Evolutionary conservation across 2,888 invertebrate species (phyloP).

Genomic region (Cabera pusaria): DNA sequence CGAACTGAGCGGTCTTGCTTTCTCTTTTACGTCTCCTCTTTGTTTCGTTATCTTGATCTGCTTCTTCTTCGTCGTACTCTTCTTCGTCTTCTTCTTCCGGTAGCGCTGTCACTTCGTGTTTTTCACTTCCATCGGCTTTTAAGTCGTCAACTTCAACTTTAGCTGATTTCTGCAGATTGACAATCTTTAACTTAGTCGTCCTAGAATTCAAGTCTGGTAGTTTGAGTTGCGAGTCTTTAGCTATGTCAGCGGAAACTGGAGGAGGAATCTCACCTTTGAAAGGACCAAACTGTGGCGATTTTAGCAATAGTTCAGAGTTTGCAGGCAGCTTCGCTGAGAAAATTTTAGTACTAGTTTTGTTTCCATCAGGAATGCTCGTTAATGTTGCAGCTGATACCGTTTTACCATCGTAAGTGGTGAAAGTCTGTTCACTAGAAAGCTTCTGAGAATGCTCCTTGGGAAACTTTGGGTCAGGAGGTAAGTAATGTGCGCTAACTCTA

Average conservation of each 20-base stretch:
- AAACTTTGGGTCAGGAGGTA: slow-evolving; percentile 85
- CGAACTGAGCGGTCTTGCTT: slow-evolving; percentile 58
- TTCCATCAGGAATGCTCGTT: slow-evolving; percentile 79
- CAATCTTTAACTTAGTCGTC: slow-evolving; percentile 65
- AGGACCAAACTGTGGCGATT: slow-evolving; percentile 89
- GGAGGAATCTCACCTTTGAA: slow-evolving; percentile 89
- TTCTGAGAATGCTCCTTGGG: slow-evolving; percentile 76
- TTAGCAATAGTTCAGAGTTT: slow-evolving; percentile 83
- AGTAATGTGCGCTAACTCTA: slow-evolving; percentile 87
- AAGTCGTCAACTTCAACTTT: slow-evolving; percentile 45
- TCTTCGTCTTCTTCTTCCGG: slow-evolving; percentile 35
- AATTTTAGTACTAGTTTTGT: slow-evolving; percentile 55
- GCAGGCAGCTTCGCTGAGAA: slow-evolving; percentile 72
- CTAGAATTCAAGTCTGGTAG: slow-evolving; percentile 14
- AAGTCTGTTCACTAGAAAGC: slow-evolving; percentile 67
- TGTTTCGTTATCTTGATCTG: slow-evolving; percentile 34
- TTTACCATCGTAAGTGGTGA: slow-evolving; percentile 90
- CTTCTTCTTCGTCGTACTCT: slow-evolving; percentile 40
- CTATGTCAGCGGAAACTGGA: slow-evolving; percentile 52
- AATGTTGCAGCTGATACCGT: slow-evolving; percentile 86
- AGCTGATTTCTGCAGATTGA: slow-evolving; percentile 50
- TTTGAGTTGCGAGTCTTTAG: slow-evolving; percentile 29
- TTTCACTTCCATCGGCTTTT: slow-evolving; percentile 53
- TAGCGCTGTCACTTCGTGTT: slow-evolving; percentile 39
- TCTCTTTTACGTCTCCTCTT: slow-evolving; percentile 53